phyloP scores from a whole-genome alignment of 2,888 invertebrate species.

The Watsonalla cultraria region DNA sequence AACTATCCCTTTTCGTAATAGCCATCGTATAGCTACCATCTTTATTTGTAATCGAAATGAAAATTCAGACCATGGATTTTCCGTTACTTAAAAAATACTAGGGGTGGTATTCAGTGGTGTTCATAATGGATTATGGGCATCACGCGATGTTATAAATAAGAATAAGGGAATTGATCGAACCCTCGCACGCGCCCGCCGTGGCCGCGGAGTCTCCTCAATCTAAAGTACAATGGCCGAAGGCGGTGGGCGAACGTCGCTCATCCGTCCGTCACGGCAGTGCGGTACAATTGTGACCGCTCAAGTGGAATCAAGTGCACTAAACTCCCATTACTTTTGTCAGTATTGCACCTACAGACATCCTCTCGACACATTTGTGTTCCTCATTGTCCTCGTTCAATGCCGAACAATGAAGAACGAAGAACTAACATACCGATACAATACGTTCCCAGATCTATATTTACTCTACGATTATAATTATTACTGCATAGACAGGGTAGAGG shows the following conservation, averaged over 20 bases:
- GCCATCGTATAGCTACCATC: no score
- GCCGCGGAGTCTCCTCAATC: background rate
- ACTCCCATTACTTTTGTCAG: conserved; percentile 61
- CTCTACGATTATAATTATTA: background rate
- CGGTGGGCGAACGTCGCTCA: conserved; percentile 36
- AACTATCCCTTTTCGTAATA: no score
- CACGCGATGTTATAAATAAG: no score
- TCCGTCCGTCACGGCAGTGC: conserved; percentile 38
- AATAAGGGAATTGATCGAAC: no score
- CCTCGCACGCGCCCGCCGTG: background rate
- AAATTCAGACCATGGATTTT: no score
- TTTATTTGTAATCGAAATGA: no score
- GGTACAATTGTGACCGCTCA: conserved; percentile 57
- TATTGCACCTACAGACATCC: conserved; percentile 63
- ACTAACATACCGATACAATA: background rate
- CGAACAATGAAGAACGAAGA: conserved; percentile 4
- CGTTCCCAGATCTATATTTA: background rate
- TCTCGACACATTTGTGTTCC: conserved; percentile 38
- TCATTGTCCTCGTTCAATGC: conserved; percentile 19
- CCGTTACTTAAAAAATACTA: no score
- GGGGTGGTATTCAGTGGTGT: no score
- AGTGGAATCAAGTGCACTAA: conserved; percentile 72
- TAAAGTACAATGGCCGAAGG: conserved; percentile 26
- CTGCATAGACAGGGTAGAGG: background rate
- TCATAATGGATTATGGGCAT: no score